Percentiles rank a stretch among this genome's conserved stretches.
Conservation (phyloP, 2,888 invertebrate genomes). For the Cheilosia urbana region DNA sequence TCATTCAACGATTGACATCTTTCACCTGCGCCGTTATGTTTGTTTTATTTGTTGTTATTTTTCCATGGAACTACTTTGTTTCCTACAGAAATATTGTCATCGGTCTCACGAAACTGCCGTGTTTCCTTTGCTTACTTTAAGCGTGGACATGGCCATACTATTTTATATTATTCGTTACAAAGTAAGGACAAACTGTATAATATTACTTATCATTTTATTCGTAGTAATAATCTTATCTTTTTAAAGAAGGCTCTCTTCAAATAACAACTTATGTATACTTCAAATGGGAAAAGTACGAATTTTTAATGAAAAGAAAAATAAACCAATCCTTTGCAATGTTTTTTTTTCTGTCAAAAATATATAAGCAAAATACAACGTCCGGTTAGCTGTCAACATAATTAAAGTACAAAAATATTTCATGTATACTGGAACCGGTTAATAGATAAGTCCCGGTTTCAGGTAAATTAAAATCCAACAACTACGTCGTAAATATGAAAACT, state of each 20-base stretch:
- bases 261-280: conserved; percentile 53
- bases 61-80: too few relatives aligned
- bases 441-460: conserved; percentile 19
- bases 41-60: too few relatives aligned
- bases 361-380: conserved; percentile 8
- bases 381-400: conserved; percentile 24
- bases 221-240: conserved; percentile 36
- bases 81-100: too few relatives aligned
- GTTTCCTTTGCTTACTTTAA: too few relatives aligned
- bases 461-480: conserved; percentile 2
- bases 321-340: not conserved
- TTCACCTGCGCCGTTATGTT: too few relatives aligned
- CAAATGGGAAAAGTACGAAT: conserved; percentile 51
- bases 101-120: too few relatives aligned
- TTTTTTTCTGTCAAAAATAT: not conserved
- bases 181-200: not conserved
- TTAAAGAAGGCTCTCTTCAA: conserved; percentile 38
- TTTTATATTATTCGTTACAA: not conserved
- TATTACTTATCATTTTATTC: conserved; percentile 31
- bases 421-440: not conserved
- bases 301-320: conserved; percentile 23
- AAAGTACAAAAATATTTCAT: conserved; percentile 3
- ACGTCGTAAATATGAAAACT: conserved; percentile 4
- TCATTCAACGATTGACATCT: too few relatives aligned
- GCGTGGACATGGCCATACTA: not conserved